Conservation (phyloP, 1,140 invertebrate species). For the Eriosoma lanigerum region DNA sequence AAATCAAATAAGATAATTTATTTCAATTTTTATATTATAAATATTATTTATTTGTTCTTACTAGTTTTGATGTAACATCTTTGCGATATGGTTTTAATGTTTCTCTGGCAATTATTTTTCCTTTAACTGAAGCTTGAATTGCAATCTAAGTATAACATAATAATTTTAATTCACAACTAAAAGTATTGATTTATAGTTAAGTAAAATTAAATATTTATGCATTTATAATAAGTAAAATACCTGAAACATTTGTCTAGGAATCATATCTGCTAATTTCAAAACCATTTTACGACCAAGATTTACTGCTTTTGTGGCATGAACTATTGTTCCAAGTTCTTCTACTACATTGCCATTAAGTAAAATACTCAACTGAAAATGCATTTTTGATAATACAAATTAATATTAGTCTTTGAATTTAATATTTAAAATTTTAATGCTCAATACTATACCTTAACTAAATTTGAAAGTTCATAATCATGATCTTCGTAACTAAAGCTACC, state of each 20-base stretch:
- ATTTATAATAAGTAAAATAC: conserved; percentile 56
- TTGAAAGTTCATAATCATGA: conserved; percentile 54
- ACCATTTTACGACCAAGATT: conserved; percentile 72
- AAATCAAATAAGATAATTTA: too few species aligned
- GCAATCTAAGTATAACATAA: conserved; percentile 65
- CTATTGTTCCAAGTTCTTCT: conserved; percentile 85
- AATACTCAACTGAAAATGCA: conserved; percentile 54
- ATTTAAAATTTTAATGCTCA: background rate
- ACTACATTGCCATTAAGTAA: conserved; percentile 78
- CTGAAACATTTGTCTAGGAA: conserved; percentile 84
- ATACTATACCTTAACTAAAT: conserved; percentile 61
- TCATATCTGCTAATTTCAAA: conserved; percentile 78
- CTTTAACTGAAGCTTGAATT: conserved; percentile 83
- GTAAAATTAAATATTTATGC: background rate
- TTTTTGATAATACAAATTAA: background rate
- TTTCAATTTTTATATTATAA: too few species aligned
- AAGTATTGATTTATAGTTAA: background rate
- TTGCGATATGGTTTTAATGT: conserved; percentile 85
- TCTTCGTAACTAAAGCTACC: conserved; percentile 98
- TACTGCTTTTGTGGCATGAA: conserved; percentile 71
- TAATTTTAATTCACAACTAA: conserved; percentile 52
- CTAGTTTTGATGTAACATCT: conserved; percentile 72
- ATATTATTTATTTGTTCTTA: conserved; percentile 35
- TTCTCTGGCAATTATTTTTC: conserved; percentile 82
- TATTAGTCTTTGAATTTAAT: background rate